Evolutionary conservation across 2,797 vertebrate species (phyloP), one percentile per base, ranked within the genome.

Genomic region (Paratrypauchen microcephalus): DNA sequence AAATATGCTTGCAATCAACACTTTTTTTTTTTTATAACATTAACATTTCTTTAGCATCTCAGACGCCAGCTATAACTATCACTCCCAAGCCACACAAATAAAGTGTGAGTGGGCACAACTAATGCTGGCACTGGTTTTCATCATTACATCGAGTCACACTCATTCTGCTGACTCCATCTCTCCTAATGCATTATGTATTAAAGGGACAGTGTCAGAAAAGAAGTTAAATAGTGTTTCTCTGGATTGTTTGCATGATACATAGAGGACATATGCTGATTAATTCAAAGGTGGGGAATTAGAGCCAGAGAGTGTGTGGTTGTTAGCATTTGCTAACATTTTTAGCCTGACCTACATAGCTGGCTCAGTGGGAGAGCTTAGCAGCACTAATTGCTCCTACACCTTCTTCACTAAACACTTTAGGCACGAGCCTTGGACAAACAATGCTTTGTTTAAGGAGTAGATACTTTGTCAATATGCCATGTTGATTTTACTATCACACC

Each of bases 261-360:
- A 24, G 55, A 28, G 24, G 55, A 57, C 55, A 57, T 16, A 57
- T 57, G 23, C 21, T 63, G 18, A 16, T 13, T 47, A 48, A 64
- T 64, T 28, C 62, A 64, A 64, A 64, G 62, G 21, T 23, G 28
- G 62, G 24, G 32, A 57, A 52, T 68, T 19, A 45, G 24, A 65
- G 59, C 70, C 45, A 4, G 7, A 30, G 61, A n/a, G n/a, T 39
- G 61, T 23, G n/a, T 39, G 39, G 41, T 66, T 72, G 71, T 81
- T 57, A 47, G 60, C 54, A n/a, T 70, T 67, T 72, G 50, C 64
- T 21, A 50, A 68, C 65, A 24, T 61, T 24, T 69, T 74, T 16
- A 50, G 65, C 62, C 61, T 84, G 86, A 86, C 79, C 79, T 81
- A 87, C 77, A 83, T 84, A 74, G 72, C 74, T 74, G 79, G 68